phyloP scores from a whole-genome alignment of 1,140 invertebrate genomes.

The Trichogramma pretiosum region DNA sequence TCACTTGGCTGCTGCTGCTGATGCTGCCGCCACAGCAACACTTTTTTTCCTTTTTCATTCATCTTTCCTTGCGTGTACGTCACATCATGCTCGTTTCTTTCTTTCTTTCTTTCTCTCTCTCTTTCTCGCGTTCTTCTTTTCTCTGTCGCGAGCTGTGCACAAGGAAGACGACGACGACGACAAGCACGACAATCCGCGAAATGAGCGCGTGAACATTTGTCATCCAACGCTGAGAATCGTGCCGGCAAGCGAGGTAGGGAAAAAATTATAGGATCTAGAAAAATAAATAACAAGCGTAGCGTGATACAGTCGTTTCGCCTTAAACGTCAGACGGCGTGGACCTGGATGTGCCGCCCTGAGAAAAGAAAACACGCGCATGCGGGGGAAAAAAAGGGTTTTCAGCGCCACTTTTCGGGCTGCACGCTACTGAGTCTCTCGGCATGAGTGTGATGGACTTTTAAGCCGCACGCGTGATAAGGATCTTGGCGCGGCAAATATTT shows the following conservation, averaged over 20 bases:
- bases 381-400: too few relatives aligned
- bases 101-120: neutral
- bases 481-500: slow-evolving; percentile 6
- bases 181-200: slow-evolving; percentile 14
- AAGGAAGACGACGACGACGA: slow-evolving; percentile 1
- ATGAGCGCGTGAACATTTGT: slow-evolving; percentile 17
- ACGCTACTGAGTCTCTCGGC: too few relatives aligned
- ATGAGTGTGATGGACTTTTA: slow-evolving; percentile 3
- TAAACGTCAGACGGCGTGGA: too few relatives aligned
- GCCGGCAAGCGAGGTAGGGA: neutral
- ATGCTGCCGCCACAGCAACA: too few relatives aligned
- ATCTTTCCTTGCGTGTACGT: neutral
- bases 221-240: too few relatives aligned
- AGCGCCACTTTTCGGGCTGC: too few relatives aligned
- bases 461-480: neutral
- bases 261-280: neutral
- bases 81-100: neutral
- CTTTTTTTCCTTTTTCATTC: neutral
- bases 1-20: slow-evolving; percentile 4
- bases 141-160: neutral
- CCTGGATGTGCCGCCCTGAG: too few relatives aligned
- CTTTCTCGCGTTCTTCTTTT: slow-evolving; percentile 7
- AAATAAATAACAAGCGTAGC: slow-evolving; percentile 15
- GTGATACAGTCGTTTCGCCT: too few relatives aligned
- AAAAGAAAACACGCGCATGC: too few relatives aligned